Evolutionary conservation across 2,113 vertebrate genomes (phyloP), one percentile per base, ranked within the genome.

Genomic region (Grammomys surdaster): DNA sequence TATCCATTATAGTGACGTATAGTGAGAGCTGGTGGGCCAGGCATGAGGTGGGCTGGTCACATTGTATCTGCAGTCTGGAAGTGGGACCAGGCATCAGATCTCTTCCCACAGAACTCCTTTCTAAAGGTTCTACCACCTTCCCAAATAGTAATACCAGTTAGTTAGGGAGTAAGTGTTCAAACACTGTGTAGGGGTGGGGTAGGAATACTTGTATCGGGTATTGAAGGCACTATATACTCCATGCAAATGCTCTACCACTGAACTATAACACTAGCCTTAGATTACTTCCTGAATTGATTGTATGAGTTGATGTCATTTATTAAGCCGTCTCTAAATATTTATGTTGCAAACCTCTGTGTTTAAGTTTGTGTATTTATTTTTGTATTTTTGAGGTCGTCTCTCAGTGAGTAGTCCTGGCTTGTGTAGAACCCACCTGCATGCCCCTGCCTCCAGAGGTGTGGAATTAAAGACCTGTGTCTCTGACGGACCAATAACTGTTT

Each of bases 221-320:
- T 31, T 63, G 58, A 43, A 84, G 26, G 24, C 24, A 10, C n/a
- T 28, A 3, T 26, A 20, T 11, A 67, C 43, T 33, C 26, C 28
- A 11, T 63, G 40, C 58, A 40, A 14, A 58, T 82, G 80, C 54
- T 82, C 13, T 13, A 5, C 81, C n/a, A 28, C 13, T 43, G 81
- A 67, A 20, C 60, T 43, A 10, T 65, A 65, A 82, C 54, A 24
- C 28, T 63, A 63, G 4, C 56, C 65, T 31, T 48, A 63, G 78
- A 65, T 78, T 93, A 31, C 89, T 95, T 95, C 91, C 77, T 89
- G 73, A 95, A 81, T 54, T 95, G 48, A 90, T 75, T 77, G 82
- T 94, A 92, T 75, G 36, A 72, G 69, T 72, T 90, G 65, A 8
- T 84, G 0, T 88, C 5, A 92, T 92, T 95, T 92, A 33, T 95